phyloP scores from a whole-genome alignment of 2,888 invertebrate species.

The Ganaspis brasiliensis region DNA sequence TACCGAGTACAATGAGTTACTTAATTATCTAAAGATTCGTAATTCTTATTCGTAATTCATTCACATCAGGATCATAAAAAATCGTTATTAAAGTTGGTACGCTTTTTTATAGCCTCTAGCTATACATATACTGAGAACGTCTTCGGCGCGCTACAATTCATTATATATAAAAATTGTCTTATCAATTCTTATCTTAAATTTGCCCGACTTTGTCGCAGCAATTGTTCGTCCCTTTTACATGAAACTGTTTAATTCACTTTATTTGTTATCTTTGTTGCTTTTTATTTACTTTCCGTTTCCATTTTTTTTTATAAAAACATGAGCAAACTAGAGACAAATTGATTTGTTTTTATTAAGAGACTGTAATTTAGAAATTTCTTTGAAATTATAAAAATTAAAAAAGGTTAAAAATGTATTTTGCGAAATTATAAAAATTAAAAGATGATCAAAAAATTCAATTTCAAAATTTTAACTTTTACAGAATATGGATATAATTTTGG shows the following conservation, averaged over 20 bases:
- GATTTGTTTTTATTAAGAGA: too few species aligned
- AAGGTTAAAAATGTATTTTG: too few species aligned
- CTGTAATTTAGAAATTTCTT: too few species aligned
- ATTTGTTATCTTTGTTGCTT: not conserved
- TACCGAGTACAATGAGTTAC: slow-evolving; percentile 27
- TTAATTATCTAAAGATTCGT: slow-evolving; percentile 42
- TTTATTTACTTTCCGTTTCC: not conserved
- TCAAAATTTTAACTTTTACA: too few species aligned
- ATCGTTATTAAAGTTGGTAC: slow-evolving; percentile 62
- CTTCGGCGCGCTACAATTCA: slow-evolving; percentile 1
- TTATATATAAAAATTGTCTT: slow-evolving; percentile 26
- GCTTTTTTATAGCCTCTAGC: slow-evolving; percentile 10
- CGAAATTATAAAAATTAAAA: too few species aligned
- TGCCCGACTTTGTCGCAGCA: not conserved
- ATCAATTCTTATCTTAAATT: slow-evolving; percentile 17
- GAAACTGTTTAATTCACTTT: not conserved
- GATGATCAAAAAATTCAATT: too few species aligned
- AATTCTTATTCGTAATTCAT: slow-evolving; percentile 50
- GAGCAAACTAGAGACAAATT: too few species aligned
- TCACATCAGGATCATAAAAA: slow-evolving; percentile 60
- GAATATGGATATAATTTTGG: not conserved
- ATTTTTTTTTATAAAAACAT: too few species aligned
- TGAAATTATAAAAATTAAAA: too few species aligned
- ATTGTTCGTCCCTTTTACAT: not conserved
- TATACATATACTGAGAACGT: slow-evolving; percentile 20